Evolutionary conservation across 2,797 vertebrate genomes (phyloP).

Genomic region (Borostomias antarcticus): DNA sequence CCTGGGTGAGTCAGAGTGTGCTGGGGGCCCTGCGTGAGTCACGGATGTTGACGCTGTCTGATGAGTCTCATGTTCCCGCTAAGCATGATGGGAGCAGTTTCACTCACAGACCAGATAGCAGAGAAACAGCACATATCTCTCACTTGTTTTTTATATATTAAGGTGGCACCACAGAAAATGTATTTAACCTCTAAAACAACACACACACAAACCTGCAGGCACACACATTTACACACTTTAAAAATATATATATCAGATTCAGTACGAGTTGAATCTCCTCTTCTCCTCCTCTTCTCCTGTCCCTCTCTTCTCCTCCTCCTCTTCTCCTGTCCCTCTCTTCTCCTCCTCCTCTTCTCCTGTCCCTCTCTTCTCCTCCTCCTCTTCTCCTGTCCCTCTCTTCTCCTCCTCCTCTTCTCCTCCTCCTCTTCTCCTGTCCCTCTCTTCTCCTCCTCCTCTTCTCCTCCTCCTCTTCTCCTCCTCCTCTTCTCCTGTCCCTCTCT

Average conservation of each 20-base stretch:
- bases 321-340: constrained; percentile 13
- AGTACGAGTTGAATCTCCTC: not conserved
- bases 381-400: not conserved
- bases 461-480: constrained; percentile 19
- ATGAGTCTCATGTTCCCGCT: too few relatives aligned
- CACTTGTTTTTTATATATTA: too few relatives aligned
- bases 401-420: too few relatives aligned
- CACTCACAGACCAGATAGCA: too few relatives aligned
- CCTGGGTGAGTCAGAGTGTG: too few relatives aligned
- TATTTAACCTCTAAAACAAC: too few relatives aligned
- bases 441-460: not conserved
- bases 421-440: not conserved
- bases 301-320: constrained; percentile 6
- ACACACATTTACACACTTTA: not conserved
- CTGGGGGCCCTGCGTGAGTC: too few relatives aligned
- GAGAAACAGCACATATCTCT: too few relatives aligned
- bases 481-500: constrained; percentile 9
- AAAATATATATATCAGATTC: too few relatives aligned
- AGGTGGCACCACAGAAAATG: too few relatives aligned
- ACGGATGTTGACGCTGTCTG: too few relatives aligned
- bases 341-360: not conserved
- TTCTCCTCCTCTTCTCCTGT: constrained; percentile 16
- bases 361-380: not conserved
- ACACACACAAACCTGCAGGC: constrained; percentile 52
- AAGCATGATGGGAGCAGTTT: too few relatives aligned